Base-by-base conservation (phyloP, 2,113 vertebrate species). In the Pao palembangensis region DNA sequence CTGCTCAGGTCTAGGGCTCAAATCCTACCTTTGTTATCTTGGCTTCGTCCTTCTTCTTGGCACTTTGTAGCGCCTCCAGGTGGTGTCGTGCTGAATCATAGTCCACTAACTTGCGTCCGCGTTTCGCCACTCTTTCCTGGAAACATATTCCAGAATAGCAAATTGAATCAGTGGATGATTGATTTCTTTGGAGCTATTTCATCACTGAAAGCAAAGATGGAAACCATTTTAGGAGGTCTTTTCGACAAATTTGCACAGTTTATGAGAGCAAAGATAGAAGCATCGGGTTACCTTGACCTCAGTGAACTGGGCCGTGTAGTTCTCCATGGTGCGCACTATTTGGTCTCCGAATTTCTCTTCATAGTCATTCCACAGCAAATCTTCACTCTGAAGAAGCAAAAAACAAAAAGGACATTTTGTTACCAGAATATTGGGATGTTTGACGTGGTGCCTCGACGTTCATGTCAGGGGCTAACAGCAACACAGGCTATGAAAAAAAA, bases 71-170 rank as follows among this genome's bases (percentile, higher is more conserved):
- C 0, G 93, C 89, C 61, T 98, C 96, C 81, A 99, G 88, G 69
- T 99, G 96, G 59, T 99, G 96, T 7, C 96, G 93, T 11, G 93
- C 88, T 0, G 95, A 95, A 80, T 98, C 96, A 0, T 97, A 98
- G 72, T 99, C 96, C 51, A 99, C 96, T 21, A 99, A 89, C 62
- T 98, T 99, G 16, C 96, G 90, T 2, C 94, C 92, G 0, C 96
- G 89, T 77, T 99, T 99, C 21, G 93, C 86, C 0, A 98, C 94
- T 60, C 94, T 91, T 59, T 97, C 96, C 95, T 98, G 72, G 54
- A 76, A 76, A 81, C 52, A 70, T 34, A 66, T 8, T 42, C 4
- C 0, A 1, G 3, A 12, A 7, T 5, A 38, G 34, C 31, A 19
- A 23, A 55, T 17, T 50, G 2, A 28, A 28, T 28, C 25, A 3